A percentile compares a stretch with the other conserved stretches of the same genome.
phyloP scores from a whole-genome alignment of 1,140 invertebrate species.

The Pygmarrhopalites habei region DNA sequence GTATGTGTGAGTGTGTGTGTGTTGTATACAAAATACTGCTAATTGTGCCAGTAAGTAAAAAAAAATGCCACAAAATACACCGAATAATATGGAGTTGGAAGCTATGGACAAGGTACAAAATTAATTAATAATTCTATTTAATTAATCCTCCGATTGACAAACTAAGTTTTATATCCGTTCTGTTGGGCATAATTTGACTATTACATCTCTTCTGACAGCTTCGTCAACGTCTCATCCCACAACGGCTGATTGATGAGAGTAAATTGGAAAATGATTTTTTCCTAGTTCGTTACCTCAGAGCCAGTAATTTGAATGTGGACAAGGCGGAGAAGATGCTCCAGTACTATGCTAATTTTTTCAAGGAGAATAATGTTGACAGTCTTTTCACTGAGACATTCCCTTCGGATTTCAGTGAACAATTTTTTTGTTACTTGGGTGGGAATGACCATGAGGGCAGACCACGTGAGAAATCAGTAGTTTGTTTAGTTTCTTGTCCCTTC shows the following conservation, averaged over 20 bases:
- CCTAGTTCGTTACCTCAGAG: background rate
- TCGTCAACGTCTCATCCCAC: background rate
- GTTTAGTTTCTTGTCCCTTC: too few species aligned
- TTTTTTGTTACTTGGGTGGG: background rate
- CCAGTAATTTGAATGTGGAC: background rate
- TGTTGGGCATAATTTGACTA: background rate
- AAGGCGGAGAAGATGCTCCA: constrained; percentile 6
- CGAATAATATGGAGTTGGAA: too few species aligned
- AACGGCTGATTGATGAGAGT: background rate
- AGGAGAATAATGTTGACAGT: background rate
- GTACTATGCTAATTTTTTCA: background rate
- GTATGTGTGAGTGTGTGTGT: too few species aligned
- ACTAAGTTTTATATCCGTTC: background rate
- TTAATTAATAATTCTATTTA: background rate
- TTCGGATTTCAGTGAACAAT: background rate
- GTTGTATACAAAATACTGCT: too few species aligned
- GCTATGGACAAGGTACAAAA: too few species aligned
- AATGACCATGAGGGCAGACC: background rate
- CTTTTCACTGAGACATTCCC: background rate
- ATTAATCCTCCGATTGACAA: background rate
- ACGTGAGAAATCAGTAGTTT: background rate
- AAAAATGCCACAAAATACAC: too few species aligned
- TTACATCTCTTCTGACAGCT: background rate
- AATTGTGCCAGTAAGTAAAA: too few species aligned
- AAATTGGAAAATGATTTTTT: constrained; percentile 1